Evolutionary conservation across 2,797 vertebrate species (phyloP).

Genomic region (Lacerta viridis): DNA sequence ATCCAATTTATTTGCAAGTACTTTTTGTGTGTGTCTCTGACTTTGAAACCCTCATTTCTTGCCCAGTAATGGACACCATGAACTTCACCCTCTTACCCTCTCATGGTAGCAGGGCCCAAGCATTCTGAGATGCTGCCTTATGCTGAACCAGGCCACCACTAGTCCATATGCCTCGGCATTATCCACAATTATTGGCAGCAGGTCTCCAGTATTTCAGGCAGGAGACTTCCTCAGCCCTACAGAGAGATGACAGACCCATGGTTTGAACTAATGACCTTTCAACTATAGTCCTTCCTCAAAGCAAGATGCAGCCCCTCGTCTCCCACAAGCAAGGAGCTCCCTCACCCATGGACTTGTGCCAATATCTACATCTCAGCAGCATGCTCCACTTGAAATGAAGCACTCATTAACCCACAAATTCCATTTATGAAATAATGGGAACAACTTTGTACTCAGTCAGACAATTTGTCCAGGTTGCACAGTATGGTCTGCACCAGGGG

Average conservation of each 20-base stretch:
- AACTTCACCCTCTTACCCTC: not conserved
- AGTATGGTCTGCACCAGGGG: too few relatives aligned
- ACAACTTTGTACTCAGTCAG: too few relatives aligned
- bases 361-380: not conserved
- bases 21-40: conserved; percentile 64
- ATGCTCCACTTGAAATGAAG: not conserved
- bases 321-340: not conserved
- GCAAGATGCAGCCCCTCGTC: not conserved
- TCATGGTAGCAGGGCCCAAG: not conserved
- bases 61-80: not conserved
- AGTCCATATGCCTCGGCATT: not conserved
- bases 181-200: not conserved
- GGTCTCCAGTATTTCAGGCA: not conserved
- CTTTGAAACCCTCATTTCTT: conserved; percentile 57
- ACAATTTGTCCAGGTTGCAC: too few relatives aligned
- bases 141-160: not conserved
- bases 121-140: not conserved
- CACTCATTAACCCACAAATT: conserved; percentile 24
- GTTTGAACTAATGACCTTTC: conserved; percentile 48
- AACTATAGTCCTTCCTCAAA: conserved; percentile 17
- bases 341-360: not conserved
- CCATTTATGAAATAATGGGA: too few relatives aligned
- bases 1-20: not conserved
- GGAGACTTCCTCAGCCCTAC: not conserved
- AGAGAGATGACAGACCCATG: conserved; percentile 8